phyloP scores from a whole-genome alignment of 2,113 vertebrate genomes.

The Canis aureus region DNA sequence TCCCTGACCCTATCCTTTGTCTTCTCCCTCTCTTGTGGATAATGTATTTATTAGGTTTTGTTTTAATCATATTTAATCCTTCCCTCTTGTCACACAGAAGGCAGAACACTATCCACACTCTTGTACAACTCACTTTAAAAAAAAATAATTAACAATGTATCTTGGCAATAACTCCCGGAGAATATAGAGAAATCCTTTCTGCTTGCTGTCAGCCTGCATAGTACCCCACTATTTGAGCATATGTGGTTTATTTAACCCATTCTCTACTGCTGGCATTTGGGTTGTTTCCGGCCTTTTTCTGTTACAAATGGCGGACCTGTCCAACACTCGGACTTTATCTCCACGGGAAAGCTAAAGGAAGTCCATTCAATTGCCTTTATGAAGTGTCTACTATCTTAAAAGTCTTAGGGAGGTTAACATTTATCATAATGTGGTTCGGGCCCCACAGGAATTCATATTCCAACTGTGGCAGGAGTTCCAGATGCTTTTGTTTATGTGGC shows the following conservation, averaged over 20 bases:
- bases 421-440: accelerated
- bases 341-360: neutral
- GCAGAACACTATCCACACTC: neutral
- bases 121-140: neutral
- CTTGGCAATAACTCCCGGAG: neutral
- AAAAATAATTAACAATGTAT: neutral
- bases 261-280: neutral
- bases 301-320: neutral
- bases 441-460: neutral
- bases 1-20: accelerated
- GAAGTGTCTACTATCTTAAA: neutral
- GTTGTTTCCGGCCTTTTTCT: neutral
- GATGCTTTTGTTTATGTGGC: neutral
- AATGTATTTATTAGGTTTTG: constrained; percentile 1
- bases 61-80: neutral
- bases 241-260: neutral
- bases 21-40: neutral
- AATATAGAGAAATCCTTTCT: neutral
- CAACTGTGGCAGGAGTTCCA: neutral
- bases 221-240: neutral
- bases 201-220: neutral
- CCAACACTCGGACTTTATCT: neutral
- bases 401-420: neutral
- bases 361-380: neutral
- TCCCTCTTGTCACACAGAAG: neutral